Conservation (phyloP, 1,140 invertebrate species). For the Saccostrea glomerata region DNA sequence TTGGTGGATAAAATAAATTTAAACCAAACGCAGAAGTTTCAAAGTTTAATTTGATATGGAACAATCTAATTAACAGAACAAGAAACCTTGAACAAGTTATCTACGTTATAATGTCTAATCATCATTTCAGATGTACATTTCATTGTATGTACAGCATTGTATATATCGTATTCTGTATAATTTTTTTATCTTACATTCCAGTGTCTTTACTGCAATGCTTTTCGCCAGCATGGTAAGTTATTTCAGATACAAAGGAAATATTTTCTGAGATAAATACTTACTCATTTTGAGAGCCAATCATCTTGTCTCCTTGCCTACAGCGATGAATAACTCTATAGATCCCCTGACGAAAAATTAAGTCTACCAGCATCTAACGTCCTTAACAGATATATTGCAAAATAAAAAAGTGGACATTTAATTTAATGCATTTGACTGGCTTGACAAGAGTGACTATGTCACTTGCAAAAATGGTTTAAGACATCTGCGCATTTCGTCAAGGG, state of each 20-base stretch:
- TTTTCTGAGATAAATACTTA: constrained; percentile 9
- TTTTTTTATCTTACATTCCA: not conserved
- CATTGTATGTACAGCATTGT: too few species aligned
- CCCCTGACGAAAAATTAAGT: not conserved
- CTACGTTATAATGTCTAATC: too few species aligned
- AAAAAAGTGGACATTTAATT: constrained; percentile 20
- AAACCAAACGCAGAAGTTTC: too few species aligned
- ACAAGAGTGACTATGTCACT: constrained; percentile 12
- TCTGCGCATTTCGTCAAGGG: constrained; percentile 37
- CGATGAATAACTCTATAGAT: not conserved
- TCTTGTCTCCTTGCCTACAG: not conserved
- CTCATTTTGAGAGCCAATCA: constrained; percentile 26
- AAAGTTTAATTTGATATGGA: too few species aligned
- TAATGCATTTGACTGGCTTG: constrained; percentile 3
- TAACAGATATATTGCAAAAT: not conserved
- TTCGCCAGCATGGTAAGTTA: not conserved
- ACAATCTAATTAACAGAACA: too few species aligned
- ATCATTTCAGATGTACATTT: not conserved
- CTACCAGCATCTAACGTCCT: not conserved
- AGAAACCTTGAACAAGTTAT: too few species aligned
- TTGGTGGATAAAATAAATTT: too few species aligned
- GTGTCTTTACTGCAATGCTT: not conserved
- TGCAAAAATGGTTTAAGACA: constrained; percentile 26
- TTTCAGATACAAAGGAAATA: not conserved
- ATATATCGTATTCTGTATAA: not conserved